Conservation (phyloP, 2,888 invertebrate species). For the Hyles lineata region DNA sequence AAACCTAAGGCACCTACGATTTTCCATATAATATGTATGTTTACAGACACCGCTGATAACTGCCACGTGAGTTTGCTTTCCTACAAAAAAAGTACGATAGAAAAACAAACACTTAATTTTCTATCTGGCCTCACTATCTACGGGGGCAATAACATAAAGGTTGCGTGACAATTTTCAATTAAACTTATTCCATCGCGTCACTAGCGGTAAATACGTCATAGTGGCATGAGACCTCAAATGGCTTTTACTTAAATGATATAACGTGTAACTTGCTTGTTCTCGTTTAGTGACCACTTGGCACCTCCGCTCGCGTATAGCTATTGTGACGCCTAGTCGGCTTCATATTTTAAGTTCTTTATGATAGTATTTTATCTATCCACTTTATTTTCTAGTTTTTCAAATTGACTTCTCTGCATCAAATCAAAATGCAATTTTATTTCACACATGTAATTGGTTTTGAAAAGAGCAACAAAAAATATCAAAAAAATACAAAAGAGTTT, state of each 20-base stretch:
- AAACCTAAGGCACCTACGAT: no score
- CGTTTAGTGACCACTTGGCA: constrained; percentile 41
- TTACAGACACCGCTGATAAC: no score
- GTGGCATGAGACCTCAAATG: constrained; percentile 51
- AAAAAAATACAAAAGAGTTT: no score
- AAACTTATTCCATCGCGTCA: constrained; percentile 51
- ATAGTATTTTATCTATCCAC: no score
- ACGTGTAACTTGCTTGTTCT: constrained; percentile 39
- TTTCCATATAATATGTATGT: no score
- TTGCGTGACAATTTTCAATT: constrained; percentile 63
- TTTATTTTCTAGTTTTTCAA: no score
- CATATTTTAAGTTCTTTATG: background rate
- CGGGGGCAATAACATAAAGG: constrained; percentile 27
- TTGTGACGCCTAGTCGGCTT: background rate
- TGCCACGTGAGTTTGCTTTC: no score
- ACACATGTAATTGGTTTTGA: no score
- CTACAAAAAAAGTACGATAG: no score
- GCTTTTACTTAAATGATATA: constrained; percentile 48
- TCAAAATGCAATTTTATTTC: no score
- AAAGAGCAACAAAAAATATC: no score
- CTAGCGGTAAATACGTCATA: constrained; percentile 50
- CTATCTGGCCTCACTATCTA: constrained; percentile 22
- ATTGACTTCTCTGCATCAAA: no score
- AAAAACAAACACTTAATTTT: constrained; percentile 26
- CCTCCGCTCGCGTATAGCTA: background rate